Evolutionary conservation across 2,888 invertebrate genomes (phyloP).

Genomic region (Chirona hameri): DNA sequence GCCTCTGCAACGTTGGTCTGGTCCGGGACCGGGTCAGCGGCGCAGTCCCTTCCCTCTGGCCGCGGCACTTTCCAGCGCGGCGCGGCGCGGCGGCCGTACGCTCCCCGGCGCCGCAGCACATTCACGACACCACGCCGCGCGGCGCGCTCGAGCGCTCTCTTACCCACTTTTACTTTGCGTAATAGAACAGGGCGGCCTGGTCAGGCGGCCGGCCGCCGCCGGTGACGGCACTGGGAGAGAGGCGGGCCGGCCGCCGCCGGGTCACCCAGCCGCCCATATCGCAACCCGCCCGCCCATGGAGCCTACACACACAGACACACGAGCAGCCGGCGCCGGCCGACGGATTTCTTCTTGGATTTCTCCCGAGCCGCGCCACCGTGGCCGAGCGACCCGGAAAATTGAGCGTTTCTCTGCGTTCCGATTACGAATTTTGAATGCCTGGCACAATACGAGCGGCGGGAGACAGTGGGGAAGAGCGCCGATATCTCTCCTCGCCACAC

Average conservation of each 20-base stretch:
- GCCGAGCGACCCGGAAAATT: neutral
- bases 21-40: neutral
- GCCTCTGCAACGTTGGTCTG: neutral
- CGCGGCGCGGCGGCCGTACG: neutral
- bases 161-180: conserved; percentile 28
- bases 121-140: neutral
- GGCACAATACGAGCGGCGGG: neutral
- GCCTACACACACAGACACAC: neutral
- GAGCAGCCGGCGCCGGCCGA: neutral
- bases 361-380: neutral
- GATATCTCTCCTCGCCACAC: neutral
- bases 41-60: neutral
- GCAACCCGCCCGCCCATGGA: neutral
- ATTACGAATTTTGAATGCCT: neutral
- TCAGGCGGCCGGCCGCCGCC: neutral
- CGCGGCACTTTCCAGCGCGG: neutral
- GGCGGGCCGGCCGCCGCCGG: neutral
- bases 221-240: neutral
- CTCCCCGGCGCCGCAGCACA: neutral
- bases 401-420: neutral
- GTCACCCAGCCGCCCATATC: neutral
- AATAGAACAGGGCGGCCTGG: neutral
- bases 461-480: conserved; percentile 3
- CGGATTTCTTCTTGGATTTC: conserved; percentile 22
- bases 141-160: neutral